Base-by-base conservation (phyloP, 2,113 vertebrate genomes). In the Nymphicus hollandicus region DNA sequence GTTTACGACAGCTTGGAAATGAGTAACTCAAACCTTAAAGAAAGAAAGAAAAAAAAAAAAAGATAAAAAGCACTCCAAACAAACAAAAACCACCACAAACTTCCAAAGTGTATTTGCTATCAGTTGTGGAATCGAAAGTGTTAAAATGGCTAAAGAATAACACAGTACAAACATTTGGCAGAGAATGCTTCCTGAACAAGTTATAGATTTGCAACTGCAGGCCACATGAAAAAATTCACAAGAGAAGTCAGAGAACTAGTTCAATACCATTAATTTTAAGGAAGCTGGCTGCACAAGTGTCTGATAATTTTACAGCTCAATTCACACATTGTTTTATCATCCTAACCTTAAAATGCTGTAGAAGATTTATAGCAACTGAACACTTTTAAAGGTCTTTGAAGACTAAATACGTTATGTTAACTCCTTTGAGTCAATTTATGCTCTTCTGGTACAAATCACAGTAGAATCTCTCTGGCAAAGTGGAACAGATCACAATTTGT, bases 141-240 rank as follows among this genome's bases (percentile, higher is more conserved):
- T 90, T 94, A 88, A 83, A 77, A 63, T 71, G 20, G 27, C 69
- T 91, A 84, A 88, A 92, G 55, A 33, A 73, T 90, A 73, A 86
- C 46, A 64, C 23, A 79, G 13, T 39, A 49, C 71, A 92, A 93
- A 92, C 27, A 65, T n/a, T 17, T 79, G 73, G n/a, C 31, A 87
- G 41, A 79, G 35, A 46, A 55, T 52, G 56, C 19, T 27, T 63
- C 46, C 55, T 47, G 23, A 81, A 73, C 29, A 56, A 31, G 79
- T 85, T 76, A 73, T 20, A 88, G 50, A 81, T 68, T 81, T 15
- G 1, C 73, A 88, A 58, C 24, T 41, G 31, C 4, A 17, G 25
- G 22, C 49, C 15, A 19, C 28, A 37, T 20, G 18, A 70, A 86
- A 83, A 73, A 65, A 49, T 3, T n/a, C 35, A 27, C 9, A 58